Evolutionary conservation across 2,113 vertebrate genomes (phyloP), one percentile per base, ranked within the genome.

Genomic region (Cephalopterus ornatus): DNA sequence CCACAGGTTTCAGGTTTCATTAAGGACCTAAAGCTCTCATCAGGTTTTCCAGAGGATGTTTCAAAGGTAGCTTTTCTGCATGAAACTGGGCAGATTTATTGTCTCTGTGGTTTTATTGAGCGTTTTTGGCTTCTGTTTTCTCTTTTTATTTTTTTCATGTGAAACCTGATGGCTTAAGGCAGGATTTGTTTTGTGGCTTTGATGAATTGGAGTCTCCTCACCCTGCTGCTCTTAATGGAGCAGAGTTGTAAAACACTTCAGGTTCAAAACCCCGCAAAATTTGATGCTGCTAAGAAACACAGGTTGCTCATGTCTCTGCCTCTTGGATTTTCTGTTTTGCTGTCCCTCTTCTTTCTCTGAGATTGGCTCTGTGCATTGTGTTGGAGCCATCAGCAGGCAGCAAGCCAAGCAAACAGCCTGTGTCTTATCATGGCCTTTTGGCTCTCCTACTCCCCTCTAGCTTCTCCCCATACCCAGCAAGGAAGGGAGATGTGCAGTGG

Each of bases 91-190:
- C 30, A 95, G 96, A 97, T 97, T 97, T 97, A 96, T 92, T 92
- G 89, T 72, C 70, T 86, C 65, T 87, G 68, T 85, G 95, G 89
- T 92, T 95, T 97, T 97, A 91, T 44, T 89, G 93, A 95, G 56
- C 2, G 0, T 6, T 93, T 95, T 97, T 92, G 86, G 89, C 96
- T 96, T 95, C 96, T 95, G 96, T 95, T 97, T 77, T 87, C 77
- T 65, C 62, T 52, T 72, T 61, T 71, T 50, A 42, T 13, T 71
- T 42, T 63, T 39, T 59, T 78, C 27, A 41, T 63, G 80, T 92
- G 89, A 95, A 95, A 86, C 24, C 23, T 37, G 9, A 33, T 49
- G 80, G 65, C 47, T 95, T 93, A 96, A 96, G 80, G 61, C 5
- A 9, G 94, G 93, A 95, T 95, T 91, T 95, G 73, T 84, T 95